Evolutionary conservation across 2,888 invertebrate species (phyloP).

Genomic region (Cheilosia soror): DNA sequence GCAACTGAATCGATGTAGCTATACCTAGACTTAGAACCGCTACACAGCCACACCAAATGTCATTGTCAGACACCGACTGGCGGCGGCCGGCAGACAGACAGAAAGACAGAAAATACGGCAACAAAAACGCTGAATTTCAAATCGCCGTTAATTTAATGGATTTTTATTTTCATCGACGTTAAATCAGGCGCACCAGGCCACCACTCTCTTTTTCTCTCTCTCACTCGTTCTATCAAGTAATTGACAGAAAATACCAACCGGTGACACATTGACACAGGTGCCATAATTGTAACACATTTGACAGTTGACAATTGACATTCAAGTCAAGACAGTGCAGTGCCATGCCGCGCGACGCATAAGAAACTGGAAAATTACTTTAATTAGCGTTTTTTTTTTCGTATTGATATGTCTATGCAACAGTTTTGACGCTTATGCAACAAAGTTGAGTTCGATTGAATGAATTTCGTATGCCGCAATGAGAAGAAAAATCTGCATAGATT

Average conservation of each 20-base stretch:
- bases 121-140: constrained; percentile 9
- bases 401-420: not conserved
- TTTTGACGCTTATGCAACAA: constrained; percentile 8
- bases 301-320: constrained; percentile 69
- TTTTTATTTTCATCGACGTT: constrained; percentile 44
- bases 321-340: constrained; percentile 22
- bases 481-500: constrained; percentile 68
- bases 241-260: constrained; percentile 38
- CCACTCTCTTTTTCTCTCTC: not conserved
- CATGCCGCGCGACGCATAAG: constrained; percentile 26
- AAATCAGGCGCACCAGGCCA: not conserved
- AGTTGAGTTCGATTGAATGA: constrained; percentile 13
- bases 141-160: constrained; percentile 60
- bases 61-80: constrained; percentile 36
- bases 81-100: not conserved
- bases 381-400: constrained; percentile 37
- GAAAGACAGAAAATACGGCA: constrained; percentile 6
- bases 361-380: constrained; percentile 68
- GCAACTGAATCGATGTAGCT: constrained; percentile 35
- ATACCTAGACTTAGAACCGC: constrained; percentile 35
- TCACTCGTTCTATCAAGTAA: constrained; percentile 18
- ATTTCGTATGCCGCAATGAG: constrained; percentile 33
- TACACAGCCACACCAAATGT: constrained; percentile 51
- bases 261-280: constrained; percentile 71
- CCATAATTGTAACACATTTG: constrained; percentile 73